Evolutionary conservation across 2,113 vertebrate species (phyloP).

Genomic region (Orientallactaga bullata): DNA sequence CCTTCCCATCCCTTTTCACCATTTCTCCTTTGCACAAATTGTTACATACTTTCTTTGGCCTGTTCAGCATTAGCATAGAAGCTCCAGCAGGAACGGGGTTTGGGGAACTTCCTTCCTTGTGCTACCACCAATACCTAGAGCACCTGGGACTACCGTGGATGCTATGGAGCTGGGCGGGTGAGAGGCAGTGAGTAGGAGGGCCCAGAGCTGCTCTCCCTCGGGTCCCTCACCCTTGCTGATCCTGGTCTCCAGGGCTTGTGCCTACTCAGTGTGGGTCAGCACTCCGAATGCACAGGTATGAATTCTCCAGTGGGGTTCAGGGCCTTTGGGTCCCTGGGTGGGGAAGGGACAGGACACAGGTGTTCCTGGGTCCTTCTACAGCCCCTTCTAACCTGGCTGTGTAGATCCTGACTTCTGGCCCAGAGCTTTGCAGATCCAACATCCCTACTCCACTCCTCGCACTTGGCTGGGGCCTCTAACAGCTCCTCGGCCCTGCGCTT

Average conservation of each 20-base stretch:
- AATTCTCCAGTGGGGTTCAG: not conserved
- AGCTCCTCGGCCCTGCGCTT: not conserved
- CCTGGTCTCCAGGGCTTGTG: not conserved
- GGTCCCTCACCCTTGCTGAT: not conserved
- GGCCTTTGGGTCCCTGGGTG: not conserved
- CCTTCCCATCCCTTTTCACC: not conserved
- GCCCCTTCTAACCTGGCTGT: not conserved
- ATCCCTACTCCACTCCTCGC: too few species aligned
- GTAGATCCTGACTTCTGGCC: not conserved
- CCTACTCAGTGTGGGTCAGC: not conserved
- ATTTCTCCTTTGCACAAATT: not conserved
- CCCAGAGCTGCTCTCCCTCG: not conserved
- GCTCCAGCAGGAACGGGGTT: not conserved
- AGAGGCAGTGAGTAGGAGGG: not conserved
- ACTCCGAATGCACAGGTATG: not conserved
- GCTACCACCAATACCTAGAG: not conserved
- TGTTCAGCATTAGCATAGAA: not conserved
- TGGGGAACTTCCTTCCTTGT: not conserved
- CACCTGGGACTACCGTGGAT: not conserved
- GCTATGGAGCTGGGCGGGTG: not conserved
- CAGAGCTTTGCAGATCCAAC: too few species aligned
- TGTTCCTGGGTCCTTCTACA: fast-evolving
- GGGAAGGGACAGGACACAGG: not conserved
- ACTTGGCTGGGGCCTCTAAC: not conserved
- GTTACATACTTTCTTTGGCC: not conserved